A percentile compares a stretch with the other conserved stretches of the same genome.
These are phyloP conservation scores for Coracias cyanogaster DNA, from an alignment of 2,797 vertebrate species.

Conservation along the genomic window DNA sequence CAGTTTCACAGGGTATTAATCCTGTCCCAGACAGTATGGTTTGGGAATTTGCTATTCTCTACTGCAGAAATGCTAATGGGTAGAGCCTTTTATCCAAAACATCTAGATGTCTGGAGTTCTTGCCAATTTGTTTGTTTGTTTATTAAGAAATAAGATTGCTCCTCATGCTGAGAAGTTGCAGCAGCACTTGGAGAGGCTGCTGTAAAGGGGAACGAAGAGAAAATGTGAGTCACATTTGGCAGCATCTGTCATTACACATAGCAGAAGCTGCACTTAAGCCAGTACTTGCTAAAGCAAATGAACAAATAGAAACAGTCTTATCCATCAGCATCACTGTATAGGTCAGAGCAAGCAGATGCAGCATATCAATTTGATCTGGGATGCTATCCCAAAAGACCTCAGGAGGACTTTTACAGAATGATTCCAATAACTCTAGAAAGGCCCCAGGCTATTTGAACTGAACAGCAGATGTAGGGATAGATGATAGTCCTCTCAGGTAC, in stretches of 20 bases:
- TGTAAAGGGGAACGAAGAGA: background rate
- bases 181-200: constrained; percentile 25
- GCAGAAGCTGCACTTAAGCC: constrained; percentile 4
- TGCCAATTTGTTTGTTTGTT: constrained; percentile 52
- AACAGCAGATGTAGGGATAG: constrained; percentile 10
- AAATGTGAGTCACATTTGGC: constrained; percentile 34
- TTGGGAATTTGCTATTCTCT: background rate
- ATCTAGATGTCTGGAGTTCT: constrained; percentile 8
- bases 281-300: constrained; percentile 20
- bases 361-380: background rate
- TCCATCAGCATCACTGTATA: background rate
- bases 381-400: constrained; percentile 20
- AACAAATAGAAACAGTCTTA: constrained; percentile 10
- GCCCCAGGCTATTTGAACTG: background rate
- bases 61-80: constrained; percentile 5
- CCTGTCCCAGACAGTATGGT: background rate
- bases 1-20: background rate
- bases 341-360: constrained; percentile 5
- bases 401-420: background rate
- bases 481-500: background rate
- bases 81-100: background rate
- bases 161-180: constrained; percentile 20
- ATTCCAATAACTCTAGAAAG: constrained; percentile 6
- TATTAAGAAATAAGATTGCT: constrained; percentile 50
- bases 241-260: constrained; percentile 5